phyloP scores from a whole-genome alignment of 2,113 vertebrate species.

The Piprites chloris region DNA sequence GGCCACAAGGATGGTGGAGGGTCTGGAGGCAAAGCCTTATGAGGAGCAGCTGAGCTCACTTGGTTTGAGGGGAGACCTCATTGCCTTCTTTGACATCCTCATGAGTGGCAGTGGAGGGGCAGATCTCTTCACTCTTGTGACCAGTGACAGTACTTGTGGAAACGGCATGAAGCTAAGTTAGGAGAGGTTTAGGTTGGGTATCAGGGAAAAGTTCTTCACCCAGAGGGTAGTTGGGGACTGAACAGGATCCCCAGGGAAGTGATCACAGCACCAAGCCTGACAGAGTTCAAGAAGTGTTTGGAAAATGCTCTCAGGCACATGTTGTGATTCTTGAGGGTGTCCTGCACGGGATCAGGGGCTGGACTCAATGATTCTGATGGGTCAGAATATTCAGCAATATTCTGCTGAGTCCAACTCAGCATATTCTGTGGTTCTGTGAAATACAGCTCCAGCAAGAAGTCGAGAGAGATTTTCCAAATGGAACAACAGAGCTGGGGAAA shows the following conservation, averaged over 20 bases:
- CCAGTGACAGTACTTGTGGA: not conserved
- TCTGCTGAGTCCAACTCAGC: not conserved
- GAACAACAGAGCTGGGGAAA: not conserved
- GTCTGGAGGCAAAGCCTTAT: not conserved
- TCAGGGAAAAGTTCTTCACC: not conserved
- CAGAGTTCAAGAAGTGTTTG: not conserved
- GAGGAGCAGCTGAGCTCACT: not conserved
- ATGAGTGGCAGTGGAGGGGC: too few species aligned
- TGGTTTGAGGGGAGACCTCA: not conserved
- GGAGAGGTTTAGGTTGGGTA: not conserved
- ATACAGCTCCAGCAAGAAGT: not conserved
- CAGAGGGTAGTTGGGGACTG: not conserved
- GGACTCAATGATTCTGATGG: accelerated
- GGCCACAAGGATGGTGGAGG: not conserved
- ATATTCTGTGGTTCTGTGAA: not conserved
- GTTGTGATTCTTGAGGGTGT: not conserved
- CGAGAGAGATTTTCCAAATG: not conserved
- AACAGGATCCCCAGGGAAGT: not conserved
- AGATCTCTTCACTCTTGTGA: not conserved
- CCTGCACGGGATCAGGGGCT: accelerated
- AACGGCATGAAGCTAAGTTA: not conserved
- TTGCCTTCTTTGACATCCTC: too few species aligned
- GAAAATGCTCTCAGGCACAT: too few species aligned
- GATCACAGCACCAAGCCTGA: not conserved
- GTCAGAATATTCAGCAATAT: too few species aligned